phyloP scores from a whole-genome alignment of 2,888 invertebrate genomes.

The Muscina levida region DNA sequence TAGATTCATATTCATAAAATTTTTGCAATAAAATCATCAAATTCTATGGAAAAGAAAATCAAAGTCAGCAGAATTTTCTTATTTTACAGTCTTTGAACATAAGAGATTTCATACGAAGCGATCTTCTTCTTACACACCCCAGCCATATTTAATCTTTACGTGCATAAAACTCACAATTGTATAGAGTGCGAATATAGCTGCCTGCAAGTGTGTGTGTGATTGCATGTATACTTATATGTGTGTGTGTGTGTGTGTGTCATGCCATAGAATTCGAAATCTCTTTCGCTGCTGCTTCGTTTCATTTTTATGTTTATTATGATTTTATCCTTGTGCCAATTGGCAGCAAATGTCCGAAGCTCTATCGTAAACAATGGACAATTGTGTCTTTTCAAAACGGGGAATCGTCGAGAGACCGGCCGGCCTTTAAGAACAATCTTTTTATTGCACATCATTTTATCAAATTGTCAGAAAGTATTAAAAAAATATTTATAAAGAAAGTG shows the following conservation, averaged over 20 bases:
- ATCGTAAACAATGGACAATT: constrained; percentile 53
- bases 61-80: constrained; percentile 4
- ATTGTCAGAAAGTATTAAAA: not conserved
- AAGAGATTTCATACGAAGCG: constrained; percentile 36
- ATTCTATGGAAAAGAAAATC: constrained; percentile 33
- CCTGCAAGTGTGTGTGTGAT: constrained; percentile 12
- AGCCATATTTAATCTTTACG: too few species aligned
- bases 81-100: not conserved
- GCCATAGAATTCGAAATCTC: not conserved
- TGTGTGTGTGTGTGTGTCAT: constrained; percentile 40
- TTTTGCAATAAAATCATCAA: constrained; percentile 58
- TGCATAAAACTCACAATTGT: too few species aligned
- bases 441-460: not conserved
- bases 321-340: constrained; percentile 55
- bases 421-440: not conserved
- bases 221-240: too few species aligned
- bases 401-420: not conserved
- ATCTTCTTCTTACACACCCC: too few species aligned
- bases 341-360: constrained; percentile 57
- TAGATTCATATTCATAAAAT: constrained; percentile 46
- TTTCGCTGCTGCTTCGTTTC: constrained; percentile 17
- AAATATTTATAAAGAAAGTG: not conserved
- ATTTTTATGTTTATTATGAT: constrained; percentile 23
- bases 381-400: not conserved
- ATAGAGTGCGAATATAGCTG: constrained; percentile 23